Evolutionary conservation across 1,140 invertebrate genomes (phyloP).

Genomic region (Danaus melanippus): DNA sequence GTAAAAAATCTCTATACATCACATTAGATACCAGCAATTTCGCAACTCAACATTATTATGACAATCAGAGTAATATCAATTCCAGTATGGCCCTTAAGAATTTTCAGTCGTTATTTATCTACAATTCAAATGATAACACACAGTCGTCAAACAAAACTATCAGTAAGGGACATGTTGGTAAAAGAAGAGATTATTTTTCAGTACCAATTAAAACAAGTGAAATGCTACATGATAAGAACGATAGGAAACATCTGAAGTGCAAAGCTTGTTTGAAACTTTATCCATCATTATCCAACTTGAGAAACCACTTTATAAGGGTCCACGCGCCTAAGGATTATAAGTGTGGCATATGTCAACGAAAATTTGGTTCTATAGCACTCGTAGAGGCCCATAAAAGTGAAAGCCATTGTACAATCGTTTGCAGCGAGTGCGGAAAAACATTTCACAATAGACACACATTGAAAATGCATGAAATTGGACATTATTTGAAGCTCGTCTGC

Average conservation of each 20-base stretch:
- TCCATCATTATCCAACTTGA: conserved; percentile 36
- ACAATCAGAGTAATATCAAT: conserved; percentile 18
- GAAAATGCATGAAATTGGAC: conserved; percentile 50
- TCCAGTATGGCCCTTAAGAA: conserved; percentile 29
- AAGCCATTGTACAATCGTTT: conserved; percentile 43
- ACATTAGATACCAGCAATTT: conserved; percentile 33
- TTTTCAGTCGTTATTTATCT: conserved; percentile 23
- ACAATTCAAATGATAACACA: conserved; percentile 9
- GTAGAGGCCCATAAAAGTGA: conserved; percentile 41
- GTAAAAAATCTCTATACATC: conserved; percentile 37
- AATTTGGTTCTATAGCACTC: conserved; percentile 41
- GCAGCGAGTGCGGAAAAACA: conserved; percentile 49
- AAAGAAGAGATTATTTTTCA: conserved; percentile 18
- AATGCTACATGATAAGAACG: conserved; percentile 41
- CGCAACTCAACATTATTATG: conserved; percentile 36
- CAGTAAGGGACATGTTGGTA: conserved; percentile 17
- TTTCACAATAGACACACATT: conserved; percentile 49
- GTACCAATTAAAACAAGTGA: conserved; percentile 33
- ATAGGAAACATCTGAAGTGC: conserved; percentile 33
- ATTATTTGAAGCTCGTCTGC: conserved; percentile 41
- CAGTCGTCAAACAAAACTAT: conserved; percentile 6
- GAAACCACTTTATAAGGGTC: conserved; percentile 50
- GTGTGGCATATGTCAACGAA: conserved; percentile 42
- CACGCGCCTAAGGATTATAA: conserved; percentile 50
- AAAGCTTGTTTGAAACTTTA: conserved; percentile 41